A percentile compares a stretch with the other conserved stretches of the same genome.
phyloP scores from a whole-genome alignment of 2,888 invertebrate species.

The Epirrita christyi region DNA sequence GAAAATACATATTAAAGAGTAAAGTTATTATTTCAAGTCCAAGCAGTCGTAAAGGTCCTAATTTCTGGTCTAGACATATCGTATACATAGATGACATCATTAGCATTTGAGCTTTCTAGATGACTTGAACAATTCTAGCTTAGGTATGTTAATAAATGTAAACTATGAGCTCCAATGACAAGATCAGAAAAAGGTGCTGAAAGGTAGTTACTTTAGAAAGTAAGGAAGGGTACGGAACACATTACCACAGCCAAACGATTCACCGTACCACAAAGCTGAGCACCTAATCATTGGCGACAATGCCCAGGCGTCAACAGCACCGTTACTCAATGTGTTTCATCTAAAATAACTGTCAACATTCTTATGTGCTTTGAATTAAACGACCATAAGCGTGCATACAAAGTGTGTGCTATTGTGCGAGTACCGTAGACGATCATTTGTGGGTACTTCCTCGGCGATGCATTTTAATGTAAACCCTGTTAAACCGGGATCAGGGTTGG shows the following conservation, averaged over 20 bases:
- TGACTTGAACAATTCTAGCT: background rate
- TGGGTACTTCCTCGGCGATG: conserved; percentile 2
- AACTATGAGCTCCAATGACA: background rate
- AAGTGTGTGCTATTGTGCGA: conserved; percentile 32
- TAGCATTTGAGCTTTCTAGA: no score
- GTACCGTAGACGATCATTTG: conserved; percentile 16
- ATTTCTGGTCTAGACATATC: no score
- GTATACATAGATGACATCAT: no score
- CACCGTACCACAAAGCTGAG: conserved; percentile 14
- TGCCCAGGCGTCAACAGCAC: conserved; percentile 42
- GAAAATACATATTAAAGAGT: no score
- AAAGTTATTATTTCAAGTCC: no score
- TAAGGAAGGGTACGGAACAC: background rate
- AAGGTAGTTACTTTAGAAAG: background rate
- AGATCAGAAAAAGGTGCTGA: background rate
- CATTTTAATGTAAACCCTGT: conserved; percentile 11
- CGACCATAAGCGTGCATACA: conserved; percentile 38
- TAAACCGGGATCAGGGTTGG: background rate
- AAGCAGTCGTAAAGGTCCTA: no score
- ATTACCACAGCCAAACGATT: conserved; percentile 4
- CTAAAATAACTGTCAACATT: conserved; percentile 72
- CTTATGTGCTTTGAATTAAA: conserved; percentile 41
- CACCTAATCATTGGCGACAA: conserved; percentile 31
- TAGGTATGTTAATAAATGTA: no score
- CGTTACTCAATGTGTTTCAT: conserved; percentile 63